Conservation (phyloP, 1,140 invertebrate species). For the Zaprionus inermis region DNA sequence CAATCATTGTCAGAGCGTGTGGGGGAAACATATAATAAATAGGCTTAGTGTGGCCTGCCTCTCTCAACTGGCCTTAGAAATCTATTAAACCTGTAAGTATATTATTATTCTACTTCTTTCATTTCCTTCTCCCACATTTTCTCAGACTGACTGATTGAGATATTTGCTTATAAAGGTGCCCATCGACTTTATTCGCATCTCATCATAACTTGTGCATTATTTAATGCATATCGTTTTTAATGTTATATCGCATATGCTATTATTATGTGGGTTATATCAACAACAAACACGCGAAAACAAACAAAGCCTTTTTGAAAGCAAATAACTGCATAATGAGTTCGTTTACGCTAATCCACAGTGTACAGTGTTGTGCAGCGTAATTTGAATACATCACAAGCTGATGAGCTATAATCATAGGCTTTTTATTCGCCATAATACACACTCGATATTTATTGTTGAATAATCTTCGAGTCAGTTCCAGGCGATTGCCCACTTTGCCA, state of each 20-base stretch:
- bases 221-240: background rate
- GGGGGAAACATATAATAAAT: conserved; percentile 4
- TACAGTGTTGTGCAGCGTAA: conserved; percentile 16
- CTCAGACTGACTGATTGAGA: too few species aligned
- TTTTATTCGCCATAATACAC: conserved; percentile 13
- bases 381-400: conserved; percentile 20
- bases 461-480: conserved; percentile 28
- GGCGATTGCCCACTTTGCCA: conserved; percentile 26
- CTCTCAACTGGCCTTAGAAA: too few species aligned
- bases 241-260: background rate
- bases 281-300: background rate
- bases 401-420: conserved; percentile 4
- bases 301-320: background rate
- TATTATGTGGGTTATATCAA: conserved; percentile 3
- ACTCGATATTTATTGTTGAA: conserved; percentile 28
- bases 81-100: background rate
- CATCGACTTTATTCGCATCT: background rate
- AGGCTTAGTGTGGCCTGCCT: too few species aligned
- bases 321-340: conserved; percentile 1
- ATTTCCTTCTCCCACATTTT: too few species aligned
- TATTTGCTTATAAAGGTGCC: too few species aligned
- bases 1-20: too few species aligned
- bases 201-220: background rate
- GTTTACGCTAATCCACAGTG: background rate
- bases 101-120: background rate